Evolutionary conservation across 2,888 invertebrate genomes (phyloP), one percentile per base, ranked within the genome.

Genomic region (Eucriotettix oculatus): DNA sequence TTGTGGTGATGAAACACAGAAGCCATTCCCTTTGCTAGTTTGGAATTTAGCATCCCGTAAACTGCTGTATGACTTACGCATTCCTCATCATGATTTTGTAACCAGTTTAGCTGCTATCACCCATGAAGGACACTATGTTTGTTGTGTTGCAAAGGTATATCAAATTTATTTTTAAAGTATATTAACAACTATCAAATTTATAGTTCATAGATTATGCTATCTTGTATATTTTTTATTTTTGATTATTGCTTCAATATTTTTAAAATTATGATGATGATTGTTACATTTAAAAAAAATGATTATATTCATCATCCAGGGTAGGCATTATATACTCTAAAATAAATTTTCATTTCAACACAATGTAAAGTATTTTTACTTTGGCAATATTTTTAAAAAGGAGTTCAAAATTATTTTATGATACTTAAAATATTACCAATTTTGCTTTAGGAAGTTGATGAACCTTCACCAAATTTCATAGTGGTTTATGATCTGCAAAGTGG

Each of bases 1-100:
- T 1, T 92, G 92, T 71, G 92, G 92, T 10, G 92, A 93, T 72
- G 92, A 92, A 76, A 91, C 91, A 1, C 91, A 92, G 73, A 92
- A 91, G 71, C 92, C 92, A 16, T 92, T 91, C 73, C 91, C 91
- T 0, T 75, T 93, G 64, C 79, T 93, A 54, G 92, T 93, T 44
- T 93, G 92, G 92, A 90, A 90, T 68, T 76, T 93, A 64, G 81
- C 87, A 52, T 88, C 89, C 17, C 79, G 88, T 60, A 91, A 91
- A 72, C 76, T 93, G 64, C 78, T 91, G 17, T 90, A 92, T 70
- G 92, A 93, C 73, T 78, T 93, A 65, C 78, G 92, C 66, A 90
- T 93, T 71, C 87, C 89, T 3, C 90, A 90, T 70, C 92, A 93
- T 69, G 91, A 92, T 75, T 92, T 92, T 71, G 76, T 90, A 65